Evolutionary conservation across 2,888 invertebrate species (phyloP).

Genomic region (Ommatoiulus sabulosus): DNA sequence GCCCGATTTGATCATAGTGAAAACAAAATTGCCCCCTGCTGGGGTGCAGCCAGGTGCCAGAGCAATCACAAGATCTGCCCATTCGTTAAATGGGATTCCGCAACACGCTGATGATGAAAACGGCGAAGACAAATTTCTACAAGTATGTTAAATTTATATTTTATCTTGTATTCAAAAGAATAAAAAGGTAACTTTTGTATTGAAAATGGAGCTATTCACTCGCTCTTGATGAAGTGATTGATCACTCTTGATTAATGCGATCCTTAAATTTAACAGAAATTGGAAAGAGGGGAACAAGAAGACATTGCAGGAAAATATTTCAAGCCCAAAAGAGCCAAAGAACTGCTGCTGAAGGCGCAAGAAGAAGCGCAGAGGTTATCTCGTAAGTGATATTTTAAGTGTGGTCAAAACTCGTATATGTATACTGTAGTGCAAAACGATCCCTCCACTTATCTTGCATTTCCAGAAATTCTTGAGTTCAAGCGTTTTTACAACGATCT

Average conservation of each 20-base stretch:
- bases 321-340: slow-evolving; percentile 75
- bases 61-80: slow-evolving; percentile 52
- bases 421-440: too few species aligned
- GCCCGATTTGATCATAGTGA: slow-evolving; percentile 76
- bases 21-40: slow-evolving; percentile 78
- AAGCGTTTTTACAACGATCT: too few species aligned
- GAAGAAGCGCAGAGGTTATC: slow-evolving; percentile 70
- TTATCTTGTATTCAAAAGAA: too few species aligned
- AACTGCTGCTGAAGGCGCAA: slow-evolving; percentile 72
- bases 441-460: too few species aligned
- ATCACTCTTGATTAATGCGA: slow-evolving; percentile 42
- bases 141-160: slow-evolving; percentile 62
- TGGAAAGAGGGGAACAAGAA: slow-evolving; percentile 72
- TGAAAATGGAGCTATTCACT: too few species aligned
- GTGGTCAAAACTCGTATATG: too few species aligned
- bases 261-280: slow-evolving; percentile 68
- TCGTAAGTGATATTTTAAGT: slow-evolving; percentile 57
- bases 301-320: slow-evolving; percentile 80
- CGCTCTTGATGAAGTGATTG: neutral
- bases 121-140: slow-evolving; percentile 66
- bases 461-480: too few species aligned
- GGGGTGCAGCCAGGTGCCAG: slow-evolving; percentile 65
- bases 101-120: slow-evolving; percentile 60
- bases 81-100: slow-evolving; percentile 55
- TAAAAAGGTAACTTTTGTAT: too few species aligned